Conservation (phyloP, 2,888 invertebrate species). For the Arrhopalites spinosus region DNA sequence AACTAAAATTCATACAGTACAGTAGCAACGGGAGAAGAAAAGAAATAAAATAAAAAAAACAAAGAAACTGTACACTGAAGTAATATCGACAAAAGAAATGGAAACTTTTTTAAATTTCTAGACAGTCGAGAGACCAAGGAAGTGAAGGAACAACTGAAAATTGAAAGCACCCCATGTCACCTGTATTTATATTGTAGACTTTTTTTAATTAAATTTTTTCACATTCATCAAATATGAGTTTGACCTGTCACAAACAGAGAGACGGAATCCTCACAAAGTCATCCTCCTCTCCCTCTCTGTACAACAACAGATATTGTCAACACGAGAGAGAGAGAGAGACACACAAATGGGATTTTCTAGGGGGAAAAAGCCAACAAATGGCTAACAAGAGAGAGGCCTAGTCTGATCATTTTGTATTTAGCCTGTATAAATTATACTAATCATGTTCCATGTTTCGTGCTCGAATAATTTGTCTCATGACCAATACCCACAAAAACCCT, state of each 20-base stretch:
- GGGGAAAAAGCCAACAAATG: constrained; percentile 11
- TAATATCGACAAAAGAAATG: too few relatives aligned
- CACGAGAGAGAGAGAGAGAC: constrained; percentile 27
- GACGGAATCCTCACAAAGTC: constrained; percentile 44
- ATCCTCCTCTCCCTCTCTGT: constrained; percentile 19
- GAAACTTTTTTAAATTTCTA: too few relatives aligned
- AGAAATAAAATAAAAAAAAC: too few relatives aligned
- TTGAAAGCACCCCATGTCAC: constrained; percentile 8
- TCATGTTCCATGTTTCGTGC: too few relatives aligned
- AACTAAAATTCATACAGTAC: too few relatives aligned
- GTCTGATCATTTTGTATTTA: constrained; percentile 16
- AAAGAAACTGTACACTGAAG: too few relatives aligned
- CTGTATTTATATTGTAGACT: constrained; percentile 38
- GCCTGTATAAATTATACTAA: too few relatives aligned
- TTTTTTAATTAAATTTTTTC: constrained; percentile 42
- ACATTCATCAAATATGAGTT: constrained; percentile 31
- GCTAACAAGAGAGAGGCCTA: constrained; percentile 14
- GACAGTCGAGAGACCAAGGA: background rate
- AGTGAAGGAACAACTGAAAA: constrained; percentile 22
- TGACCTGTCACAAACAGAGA: constrained; percentile 23
- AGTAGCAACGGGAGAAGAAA: too few relatives aligned
- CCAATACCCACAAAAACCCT: too few relatives aligned
- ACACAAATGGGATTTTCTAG: constrained; percentile 40
- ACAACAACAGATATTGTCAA: constrained; percentile 22
- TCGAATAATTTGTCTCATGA: too few relatives aligned